A percentile compares a stretch with the other conserved stretches of the same genome.
These are phyloP conservation scores for Anastrepha obliqua DNA, from an alignment of 1,140 invertebrate genomes.

Conservation along the genomic window DNA sequence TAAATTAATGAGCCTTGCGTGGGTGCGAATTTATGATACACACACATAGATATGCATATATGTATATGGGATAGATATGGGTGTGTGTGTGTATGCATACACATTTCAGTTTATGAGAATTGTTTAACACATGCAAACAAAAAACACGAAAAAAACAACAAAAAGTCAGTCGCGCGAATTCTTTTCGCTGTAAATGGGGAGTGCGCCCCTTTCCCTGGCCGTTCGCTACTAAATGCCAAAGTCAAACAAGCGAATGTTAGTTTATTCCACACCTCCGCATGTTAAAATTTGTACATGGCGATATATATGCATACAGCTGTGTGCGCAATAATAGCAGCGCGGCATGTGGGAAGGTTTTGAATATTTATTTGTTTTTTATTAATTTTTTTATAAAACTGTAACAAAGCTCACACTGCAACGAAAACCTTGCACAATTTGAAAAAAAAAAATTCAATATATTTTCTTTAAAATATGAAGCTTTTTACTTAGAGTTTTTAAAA, in stretches of 20 bases:
- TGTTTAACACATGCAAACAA: neutral
- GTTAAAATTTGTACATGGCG: neutral
- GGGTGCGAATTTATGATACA: conserved; percentile 35
- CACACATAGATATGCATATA: neutral
- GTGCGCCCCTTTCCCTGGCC: neutral
- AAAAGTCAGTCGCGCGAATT: neutral
- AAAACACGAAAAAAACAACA: neutral
- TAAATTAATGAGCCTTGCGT: conserved; percentile 27
- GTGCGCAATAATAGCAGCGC: too few relatives aligned
- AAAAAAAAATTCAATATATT: too few relatives aligned
- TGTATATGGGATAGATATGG: neutral
- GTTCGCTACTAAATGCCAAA: neutral
- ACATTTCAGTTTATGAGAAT: neutral
- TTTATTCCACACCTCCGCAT: neutral
- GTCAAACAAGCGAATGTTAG: neutral
- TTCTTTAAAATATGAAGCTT: too few relatives aligned
- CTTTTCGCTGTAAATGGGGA: conserved; percentile 1
- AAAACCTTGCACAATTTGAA: too few relatives aligned
- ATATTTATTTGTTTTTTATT: too few relatives aligned
- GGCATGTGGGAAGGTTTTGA: too few relatives aligned
- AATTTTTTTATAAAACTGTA: too few relatives aligned
- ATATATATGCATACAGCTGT: too few relatives aligned
- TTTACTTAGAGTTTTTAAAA: too few relatives aligned
- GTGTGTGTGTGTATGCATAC: too few relatives aligned
- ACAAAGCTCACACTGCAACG: too few relatives aligned